A percentile compares a stretch with the other conserved stretches of the same genome.
Evolutionary conservation across 2,888 invertebrate species (phyloP).

Genomic region (Machimus rusticus): DNA sequence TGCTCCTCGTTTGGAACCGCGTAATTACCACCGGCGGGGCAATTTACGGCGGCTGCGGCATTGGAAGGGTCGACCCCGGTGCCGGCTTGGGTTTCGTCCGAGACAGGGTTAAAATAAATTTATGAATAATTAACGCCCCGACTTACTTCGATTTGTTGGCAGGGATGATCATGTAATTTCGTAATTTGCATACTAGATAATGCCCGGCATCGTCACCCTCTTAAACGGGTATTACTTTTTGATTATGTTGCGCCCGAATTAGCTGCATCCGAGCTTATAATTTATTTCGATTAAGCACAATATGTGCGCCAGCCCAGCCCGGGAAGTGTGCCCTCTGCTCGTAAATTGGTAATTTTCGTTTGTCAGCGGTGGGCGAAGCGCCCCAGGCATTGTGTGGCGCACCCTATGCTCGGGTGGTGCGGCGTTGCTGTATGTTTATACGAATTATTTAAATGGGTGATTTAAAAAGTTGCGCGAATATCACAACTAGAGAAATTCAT

Average conservation of each 20-base stretch:
- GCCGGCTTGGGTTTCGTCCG: neutral
- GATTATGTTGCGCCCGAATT: constrained; percentile 5
- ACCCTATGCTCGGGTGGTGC: neutral
- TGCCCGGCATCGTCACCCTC: constrained; percentile 11
- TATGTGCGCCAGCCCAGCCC: neutral
- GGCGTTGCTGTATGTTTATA: neutral
- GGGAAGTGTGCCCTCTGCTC: neutral
- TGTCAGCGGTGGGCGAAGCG: neutral
- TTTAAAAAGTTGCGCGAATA: neutral
- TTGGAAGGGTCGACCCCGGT: neutral
- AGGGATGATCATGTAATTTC: constrained; percentile 18
- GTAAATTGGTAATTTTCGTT: neutral
- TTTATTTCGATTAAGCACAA: constrained; percentile 6
- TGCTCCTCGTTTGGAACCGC: neutral
- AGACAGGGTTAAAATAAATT: constrained; percentile 20
- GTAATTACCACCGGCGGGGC: neutral
- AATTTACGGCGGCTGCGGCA: neutral
- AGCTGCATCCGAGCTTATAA: constrained; percentile 7
- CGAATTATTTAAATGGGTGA: neutral
- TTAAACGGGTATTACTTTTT: constrained; percentile 8
- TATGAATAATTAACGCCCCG: constrained; percentile 22
- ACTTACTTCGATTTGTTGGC: constrained; percentile 26
- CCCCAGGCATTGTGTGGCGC: neutral
- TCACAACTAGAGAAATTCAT: neutral
- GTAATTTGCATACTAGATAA: constrained; percentile 27